These are phyloP conservation scores for Hippopotamus amphibius DNA, from an alignment of 2,113 vertebrate genomes.

Conservation along the genomic window DNA sequence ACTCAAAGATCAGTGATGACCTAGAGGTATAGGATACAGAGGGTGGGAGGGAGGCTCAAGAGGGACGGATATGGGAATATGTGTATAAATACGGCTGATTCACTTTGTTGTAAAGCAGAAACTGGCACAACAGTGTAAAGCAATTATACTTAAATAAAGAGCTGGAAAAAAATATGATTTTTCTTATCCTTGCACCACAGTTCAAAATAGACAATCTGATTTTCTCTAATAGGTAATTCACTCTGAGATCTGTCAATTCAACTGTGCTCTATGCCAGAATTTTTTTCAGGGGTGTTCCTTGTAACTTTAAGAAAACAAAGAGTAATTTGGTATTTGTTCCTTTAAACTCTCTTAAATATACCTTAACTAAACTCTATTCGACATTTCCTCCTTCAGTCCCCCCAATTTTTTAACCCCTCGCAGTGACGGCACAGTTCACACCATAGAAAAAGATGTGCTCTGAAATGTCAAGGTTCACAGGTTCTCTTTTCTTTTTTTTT, in stretches of 20 bases:
- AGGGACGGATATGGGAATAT: too few species aligned
- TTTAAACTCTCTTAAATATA: not conserved
- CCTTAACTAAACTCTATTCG: not conserved
- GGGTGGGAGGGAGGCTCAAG: too few species aligned
- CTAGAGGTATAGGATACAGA: too few species aligned
- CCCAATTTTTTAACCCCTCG: not conserved
- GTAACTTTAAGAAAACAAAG: not conserved
- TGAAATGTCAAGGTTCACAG: not conserved
- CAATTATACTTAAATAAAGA: too few species aligned
- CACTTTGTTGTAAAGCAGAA: too few species aligned
- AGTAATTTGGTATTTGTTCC: not conserved
- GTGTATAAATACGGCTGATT: too few species aligned
- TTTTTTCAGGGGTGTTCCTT: not conserved
- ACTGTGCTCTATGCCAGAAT: not conserved
- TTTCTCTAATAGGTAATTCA: not conserved
- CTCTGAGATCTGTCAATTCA: not conserved
- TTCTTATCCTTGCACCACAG: not conserved
- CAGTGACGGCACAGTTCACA: not conserved
- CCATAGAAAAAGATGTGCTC: not conserved
- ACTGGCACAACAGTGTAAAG: too few species aligned
- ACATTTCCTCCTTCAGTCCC: not conserved
- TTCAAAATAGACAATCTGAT: not conserved
- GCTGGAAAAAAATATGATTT: not conserved
- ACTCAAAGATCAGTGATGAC: too few species aligned
- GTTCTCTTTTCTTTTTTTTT: not conserved